Base-by-base conservation (phyloP, 2,888 invertebrate species). In the Zele albiditarsus region DNA sequence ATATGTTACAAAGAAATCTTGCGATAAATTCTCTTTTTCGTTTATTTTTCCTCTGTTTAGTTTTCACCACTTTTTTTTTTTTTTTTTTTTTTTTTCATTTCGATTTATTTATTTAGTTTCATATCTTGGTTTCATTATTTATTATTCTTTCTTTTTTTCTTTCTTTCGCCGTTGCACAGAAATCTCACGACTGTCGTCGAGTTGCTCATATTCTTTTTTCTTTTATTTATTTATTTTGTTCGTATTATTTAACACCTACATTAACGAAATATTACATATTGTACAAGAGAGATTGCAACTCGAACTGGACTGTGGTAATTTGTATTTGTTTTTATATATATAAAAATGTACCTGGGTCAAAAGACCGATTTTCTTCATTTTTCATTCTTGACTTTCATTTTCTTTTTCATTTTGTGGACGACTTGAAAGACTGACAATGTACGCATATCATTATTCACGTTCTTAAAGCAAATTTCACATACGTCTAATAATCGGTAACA, bases 1-100 rank as follows among this genome's bases (percentile, higher is more conserved):
- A 87, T 89, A 89, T 89, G 77, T 88, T 89, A 89, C 89, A 89
- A 88, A 88, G 86, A 89, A 89, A 89, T 65, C 84, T 83, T 84
- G 85, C 84, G 84, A 86, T 81, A 78, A 83, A 82, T 82, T 80
- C 79, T 84, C 82, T 86, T 85, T 82, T 82, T 86, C 82, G 81
- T 81, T 82, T n/a, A n/a, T n/a, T 82, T 84, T 83, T 82, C 82
- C 83, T 82, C 81, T 67, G 71, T 76, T 75, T 66, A 69, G 38
- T 53, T 31, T 70, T 8, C 38, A 38, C 38, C 38, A 12, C 8
- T 38, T 31, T 58, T 73, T 65, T 57, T 62, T 46, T 33, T 38
- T 70, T 74, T 71, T 78, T 25, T 62, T 73, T 60, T 73, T 68
- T 58, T 73, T 60, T 68, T 60, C 53, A 70, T 71, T 20, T 63